Percentiles rank a stretch among this genome's conserved stretches.
phyloP scores from a whole-genome alignment of 2,797 vertebrate species.

The Holocentrus rufus region DNA sequence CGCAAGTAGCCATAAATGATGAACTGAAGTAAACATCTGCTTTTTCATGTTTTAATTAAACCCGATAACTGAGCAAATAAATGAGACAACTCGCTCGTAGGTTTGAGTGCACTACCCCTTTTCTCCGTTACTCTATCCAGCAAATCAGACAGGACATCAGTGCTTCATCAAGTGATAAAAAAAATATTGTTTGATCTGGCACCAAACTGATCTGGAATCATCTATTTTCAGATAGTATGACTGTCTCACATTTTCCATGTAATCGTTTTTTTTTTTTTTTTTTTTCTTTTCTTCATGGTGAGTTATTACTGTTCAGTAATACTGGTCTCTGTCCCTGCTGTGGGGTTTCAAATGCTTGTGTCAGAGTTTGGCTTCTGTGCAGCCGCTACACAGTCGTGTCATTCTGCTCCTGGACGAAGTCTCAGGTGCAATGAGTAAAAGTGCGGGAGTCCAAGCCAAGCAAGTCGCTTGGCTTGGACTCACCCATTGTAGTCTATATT shows the following conservation, averaged over 20 bases:
- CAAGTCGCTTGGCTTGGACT: slow-evolving; percentile 38
- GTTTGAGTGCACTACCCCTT: neutral
- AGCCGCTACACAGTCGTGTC: slow-evolving; percentile 44
- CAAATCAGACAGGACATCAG: neutral
- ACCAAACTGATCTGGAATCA: neutral
- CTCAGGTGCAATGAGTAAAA: neutral
- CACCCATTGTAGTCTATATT: neutral
- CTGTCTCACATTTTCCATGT: slow-evolving; percentile 58
- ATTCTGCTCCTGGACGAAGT: slow-evolving; percentile 28
- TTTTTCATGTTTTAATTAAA: neutral
- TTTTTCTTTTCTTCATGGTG: slow-evolving; percentile 29
- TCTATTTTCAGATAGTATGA: slow-evolving; percentile 16
- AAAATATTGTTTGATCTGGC: slow-evolving; percentile 26
- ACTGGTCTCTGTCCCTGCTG: slow-evolving; percentile 2
- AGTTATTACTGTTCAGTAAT: slow-evolving; percentile 26
- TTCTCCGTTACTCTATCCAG: neutral
- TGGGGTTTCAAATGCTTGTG: slow-evolving; percentile 59
- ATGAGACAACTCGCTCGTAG: neutral
- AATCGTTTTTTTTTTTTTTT: slow-evolving; percentile 41
- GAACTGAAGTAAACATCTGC: slow-evolving; percentile 1
- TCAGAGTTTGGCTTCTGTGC: slow-evolving; percentile 64
- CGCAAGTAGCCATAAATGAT: slow-evolving; percentile 37
- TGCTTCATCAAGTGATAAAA: neutral
- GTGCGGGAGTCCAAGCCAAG: too few relatives aligned
- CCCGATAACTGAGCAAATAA: neutral